Conservation (phyloP, 2,888 invertebrate species). For the Dicycla oo region DNA sequence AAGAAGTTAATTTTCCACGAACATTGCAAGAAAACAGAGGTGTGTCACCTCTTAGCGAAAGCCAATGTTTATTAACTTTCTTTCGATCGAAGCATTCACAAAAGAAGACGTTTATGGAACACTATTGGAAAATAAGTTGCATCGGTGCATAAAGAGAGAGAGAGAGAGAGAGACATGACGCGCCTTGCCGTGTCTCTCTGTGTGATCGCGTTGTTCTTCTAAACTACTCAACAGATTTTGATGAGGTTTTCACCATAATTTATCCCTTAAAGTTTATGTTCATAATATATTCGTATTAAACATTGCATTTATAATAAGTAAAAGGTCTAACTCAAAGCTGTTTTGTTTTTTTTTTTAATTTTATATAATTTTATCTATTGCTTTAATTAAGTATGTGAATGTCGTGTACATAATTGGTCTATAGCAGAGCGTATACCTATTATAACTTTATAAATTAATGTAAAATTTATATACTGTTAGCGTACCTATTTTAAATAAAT, state of each 20-base stretch:
- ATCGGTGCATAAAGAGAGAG: neutral
- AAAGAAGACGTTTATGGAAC: neutral
- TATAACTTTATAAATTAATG: too few relatives aligned
- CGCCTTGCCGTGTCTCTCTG: neutral
- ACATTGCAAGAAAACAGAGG: neutral
- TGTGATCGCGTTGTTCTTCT: too few relatives aligned
- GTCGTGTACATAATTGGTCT: neutral
- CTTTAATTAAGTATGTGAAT: neutral
- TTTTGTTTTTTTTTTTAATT: neutral
- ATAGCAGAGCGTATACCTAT: too few relatives aligned
- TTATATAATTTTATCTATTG: neutral
- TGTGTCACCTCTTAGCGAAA: neutral
- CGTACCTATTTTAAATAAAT: neutral
- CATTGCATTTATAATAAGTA: neutral
- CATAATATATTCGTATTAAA: neutral
- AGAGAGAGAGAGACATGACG: too few relatives aligned
- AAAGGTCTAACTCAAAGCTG: neutral
- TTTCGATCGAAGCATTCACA: neutral
- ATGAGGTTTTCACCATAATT: too few relatives aligned
- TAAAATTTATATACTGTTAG: too few relatives aligned
- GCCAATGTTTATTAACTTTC: neutral
- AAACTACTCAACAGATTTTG: too few relatives aligned
- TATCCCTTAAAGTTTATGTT: neutral
- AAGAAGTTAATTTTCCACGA: neutral
- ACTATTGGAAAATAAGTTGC: slow-evolving; percentile 1